Conservation (phyloP, 1,140 invertebrate species). For the Bombus picipes region DNA sequence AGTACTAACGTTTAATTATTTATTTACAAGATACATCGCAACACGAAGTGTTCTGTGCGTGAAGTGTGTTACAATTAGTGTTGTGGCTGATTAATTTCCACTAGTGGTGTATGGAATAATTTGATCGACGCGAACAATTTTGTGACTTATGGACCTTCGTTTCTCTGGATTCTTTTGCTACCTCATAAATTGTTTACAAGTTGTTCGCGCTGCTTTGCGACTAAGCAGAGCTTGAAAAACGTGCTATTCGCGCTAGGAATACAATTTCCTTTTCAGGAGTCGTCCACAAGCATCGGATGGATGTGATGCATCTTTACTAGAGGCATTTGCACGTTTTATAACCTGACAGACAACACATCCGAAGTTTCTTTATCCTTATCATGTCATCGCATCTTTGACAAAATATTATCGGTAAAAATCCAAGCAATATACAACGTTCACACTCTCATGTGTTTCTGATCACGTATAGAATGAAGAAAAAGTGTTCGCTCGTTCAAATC, state of each 20-base stretch:
- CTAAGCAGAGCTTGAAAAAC: neutral
- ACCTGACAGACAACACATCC: conserved; percentile 67
- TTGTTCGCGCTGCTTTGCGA: conserved; percentile 30
- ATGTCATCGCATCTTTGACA: conserved; percentile 70
- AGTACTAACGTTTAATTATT: conserved; percentile 58
- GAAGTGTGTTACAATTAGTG: neutral
- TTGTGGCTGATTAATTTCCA: neutral
- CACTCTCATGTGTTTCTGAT: neutral
- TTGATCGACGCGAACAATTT: conserved; percentile 30
- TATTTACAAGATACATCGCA: conserved; percentile 56
- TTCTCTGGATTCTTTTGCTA: conserved; percentile 38
- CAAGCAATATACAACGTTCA: neutral
- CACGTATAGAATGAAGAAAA: neutral
- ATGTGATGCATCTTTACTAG: conserved; percentile 45
- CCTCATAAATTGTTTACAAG: conserved; percentile 61
- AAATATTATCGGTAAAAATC: conserved; percentile 58
- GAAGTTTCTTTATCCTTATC: conserved; percentile 50
- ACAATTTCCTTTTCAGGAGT: conserved; percentile 39
- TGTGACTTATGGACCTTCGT: conserved; percentile 44
- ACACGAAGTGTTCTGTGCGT: conserved; percentile 5
- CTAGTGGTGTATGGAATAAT: conserved; percentile 7
- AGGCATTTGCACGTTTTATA: conserved; percentile 64
- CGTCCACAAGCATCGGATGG: conserved; percentile 6
- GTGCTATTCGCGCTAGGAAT: conserved; percentile 27
- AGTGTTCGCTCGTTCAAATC: neutral